These are phyloP conservation scores for Zoanthus gigantus DNA, from an alignment of 92 coral and sea anemone genomes.

Conservation along the genomic window DNA sequence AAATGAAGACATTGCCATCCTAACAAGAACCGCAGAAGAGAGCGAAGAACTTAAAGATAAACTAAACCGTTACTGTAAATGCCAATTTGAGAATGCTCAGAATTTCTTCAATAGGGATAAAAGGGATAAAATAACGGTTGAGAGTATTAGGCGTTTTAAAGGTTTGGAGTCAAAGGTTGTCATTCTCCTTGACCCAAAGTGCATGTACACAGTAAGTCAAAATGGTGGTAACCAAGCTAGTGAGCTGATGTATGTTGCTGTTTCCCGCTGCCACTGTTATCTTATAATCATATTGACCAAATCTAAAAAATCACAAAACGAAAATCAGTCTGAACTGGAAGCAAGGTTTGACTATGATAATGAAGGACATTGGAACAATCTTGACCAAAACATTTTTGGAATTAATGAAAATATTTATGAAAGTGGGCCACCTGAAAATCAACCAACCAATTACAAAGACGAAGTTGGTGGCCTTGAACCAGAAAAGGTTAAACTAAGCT, in stretches of 20 bases:
- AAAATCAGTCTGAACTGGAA: background rate
- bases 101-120: background rate
- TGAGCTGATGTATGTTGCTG: slow-evolving; percentile 64
- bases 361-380: background rate
- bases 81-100: slow-evolving; percentile 27
- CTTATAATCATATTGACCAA: slow-evolving; percentile 52
- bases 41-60: background rate
- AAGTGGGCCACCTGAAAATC: slow-evolving; percentile 59
- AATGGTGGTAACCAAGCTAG: background rate
- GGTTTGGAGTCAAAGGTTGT: slow-evolving; percentile 72
- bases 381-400: background rate
- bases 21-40: background rate
- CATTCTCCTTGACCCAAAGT: slow-evolving; percentile 54
- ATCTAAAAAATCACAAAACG: too few relatives aligned
- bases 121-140: slow-evolving; percentile 12
- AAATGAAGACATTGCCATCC: slow-evolving; percentile 47
- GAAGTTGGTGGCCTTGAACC: background rate
- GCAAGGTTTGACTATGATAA: background rate
- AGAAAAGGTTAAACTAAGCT: background rate
- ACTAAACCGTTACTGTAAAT: background rate
- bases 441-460: background rate
- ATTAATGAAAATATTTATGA: background rate
- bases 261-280: slow-evolving; percentile 61
- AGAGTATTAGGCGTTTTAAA: slow-evolving; percentile 67
- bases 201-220: background rate